A percentile compares a stretch with the other conserved stretches of the same genome.
phyloP scores from a whole-genome alignment of 2,888 invertebrate species.

The Microctonus hyperodae region DNA sequence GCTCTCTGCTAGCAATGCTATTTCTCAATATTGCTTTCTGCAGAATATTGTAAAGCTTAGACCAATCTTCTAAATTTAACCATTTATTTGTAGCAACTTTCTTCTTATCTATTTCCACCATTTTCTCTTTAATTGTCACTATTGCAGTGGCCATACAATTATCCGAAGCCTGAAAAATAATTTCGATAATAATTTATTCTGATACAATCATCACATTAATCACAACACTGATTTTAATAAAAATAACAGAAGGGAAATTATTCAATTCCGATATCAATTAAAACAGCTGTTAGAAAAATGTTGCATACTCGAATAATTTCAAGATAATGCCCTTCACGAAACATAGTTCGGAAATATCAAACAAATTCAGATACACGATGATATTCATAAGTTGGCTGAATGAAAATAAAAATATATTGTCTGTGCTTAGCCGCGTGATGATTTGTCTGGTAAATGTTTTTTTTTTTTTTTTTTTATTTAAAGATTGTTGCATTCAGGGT shows the following conservation, averaged over 20 bases:
- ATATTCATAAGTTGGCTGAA: neutral
- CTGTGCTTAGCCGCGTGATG: neutral
- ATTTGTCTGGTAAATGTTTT: neutral
- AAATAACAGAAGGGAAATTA: conserved; percentile 24
- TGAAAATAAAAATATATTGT: neutral
- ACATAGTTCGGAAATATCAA: conserved; percentile 40
- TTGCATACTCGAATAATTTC: conserved; percentile 53
- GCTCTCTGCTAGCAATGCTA: conserved; percentile 28
- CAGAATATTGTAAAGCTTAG: conserved; percentile 48
- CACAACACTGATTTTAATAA: neutral
- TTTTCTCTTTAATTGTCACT: conserved; percentile 52
- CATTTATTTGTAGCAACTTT: conserved; percentile 52
- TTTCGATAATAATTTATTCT: conserved; percentile 14
- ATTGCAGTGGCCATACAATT: conserved; percentile 50
- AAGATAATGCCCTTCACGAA: conserved; percentile 53
- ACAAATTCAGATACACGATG: neutral
- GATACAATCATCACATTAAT: neutral
- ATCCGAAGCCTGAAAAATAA: conserved; percentile 44
- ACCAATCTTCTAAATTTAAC: conserved; percentile 53
- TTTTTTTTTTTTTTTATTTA: neutral
- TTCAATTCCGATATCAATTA: neutral
- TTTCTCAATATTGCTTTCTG: conserved; percentile 48
- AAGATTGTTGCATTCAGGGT: neutral
- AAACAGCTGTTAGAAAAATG: conserved; percentile 45
- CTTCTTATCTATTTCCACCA: conserved; percentile 47